Conservation (phyloP, 30 jellyfish, hydroid and myxozoan species). For the Aurelia aurita region DNA sequence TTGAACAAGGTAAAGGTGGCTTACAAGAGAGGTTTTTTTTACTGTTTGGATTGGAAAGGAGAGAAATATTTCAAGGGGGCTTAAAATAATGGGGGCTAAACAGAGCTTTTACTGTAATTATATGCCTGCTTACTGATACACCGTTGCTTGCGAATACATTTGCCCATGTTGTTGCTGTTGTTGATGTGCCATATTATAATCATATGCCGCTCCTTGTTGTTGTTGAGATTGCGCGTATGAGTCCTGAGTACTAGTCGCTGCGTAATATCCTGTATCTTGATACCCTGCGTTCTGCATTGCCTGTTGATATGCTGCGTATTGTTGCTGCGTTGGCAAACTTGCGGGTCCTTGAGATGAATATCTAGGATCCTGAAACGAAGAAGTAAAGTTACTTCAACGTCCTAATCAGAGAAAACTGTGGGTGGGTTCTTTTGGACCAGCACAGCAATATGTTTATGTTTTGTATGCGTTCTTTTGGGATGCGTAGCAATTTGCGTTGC, state of each 20-base stretch:
- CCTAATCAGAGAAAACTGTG: not conserved
- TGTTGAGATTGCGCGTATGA: slow-evolving; percentile 45
- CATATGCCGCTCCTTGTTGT: slow-evolving; percentile 59
- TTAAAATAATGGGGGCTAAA: too few species aligned
- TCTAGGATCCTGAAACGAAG: slow-evolving; percentile 17
- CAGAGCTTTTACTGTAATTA: too few species aligned
- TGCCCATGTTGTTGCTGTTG: slow-evolving; percentile 64
- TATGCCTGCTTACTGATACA: slow-evolving; percentile 37
- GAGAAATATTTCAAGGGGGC: too few species aligned
- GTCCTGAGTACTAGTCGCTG: slow-evolving; percentile 51
- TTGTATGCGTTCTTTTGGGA: too few species aligned
- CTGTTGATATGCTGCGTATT: slow-evolving; percentile 28
- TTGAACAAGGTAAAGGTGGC: too few species aligned
- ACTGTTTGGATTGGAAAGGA: too few species aligned
- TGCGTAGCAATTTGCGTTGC: too few species aligned
- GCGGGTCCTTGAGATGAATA: slow-evolving; percentile 83
- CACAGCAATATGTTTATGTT: too few species aligned
- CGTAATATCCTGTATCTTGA: slow-evolving; percentile 49
- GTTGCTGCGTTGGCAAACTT: slow-evolving; percentile 55
- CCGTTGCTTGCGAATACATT: slow-evolving; percentile 81
- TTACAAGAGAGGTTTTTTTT: too few species aligned
- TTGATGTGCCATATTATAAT: slow-evolving; percentile 37
- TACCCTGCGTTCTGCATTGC: slow-evolving; percentile 51
- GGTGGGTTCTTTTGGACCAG: too few species aligned
- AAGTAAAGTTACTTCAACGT: not conserved